Percentiles rank a stretch among this genome's conserved stretches.
These are phyloP conservation scores for Betta splendens DNA, from an alignment of 2,797 vertebrate genomes.

Conservation along the genomic window DNA sequence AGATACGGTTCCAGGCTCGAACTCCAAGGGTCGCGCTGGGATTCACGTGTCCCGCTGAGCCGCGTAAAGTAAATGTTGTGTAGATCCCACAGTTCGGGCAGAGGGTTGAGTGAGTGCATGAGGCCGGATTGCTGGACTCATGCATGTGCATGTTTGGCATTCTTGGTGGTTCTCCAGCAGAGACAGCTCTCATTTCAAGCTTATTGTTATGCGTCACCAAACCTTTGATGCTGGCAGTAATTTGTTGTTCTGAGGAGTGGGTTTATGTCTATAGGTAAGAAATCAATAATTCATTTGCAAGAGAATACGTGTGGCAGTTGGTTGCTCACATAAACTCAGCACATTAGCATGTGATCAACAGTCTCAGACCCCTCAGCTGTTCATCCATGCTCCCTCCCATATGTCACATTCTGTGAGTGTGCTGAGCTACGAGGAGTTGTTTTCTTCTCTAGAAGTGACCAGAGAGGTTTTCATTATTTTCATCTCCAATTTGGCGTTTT, in stretches of 20 bases:
- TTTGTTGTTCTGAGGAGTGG: constrained; percentile 45
- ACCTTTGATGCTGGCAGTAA: constrained; percentile 38
- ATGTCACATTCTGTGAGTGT: constrained; percentile 39
- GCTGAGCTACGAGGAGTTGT: constrained; percentile 35
- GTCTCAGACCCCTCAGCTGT: constrained; percentile 32
- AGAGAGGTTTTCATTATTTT: constrained; percentile 54
- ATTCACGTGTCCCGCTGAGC: constrained; percentile 4
- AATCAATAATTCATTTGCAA: too few relatives aligned
- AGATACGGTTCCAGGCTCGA: background rate
- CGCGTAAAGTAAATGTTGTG: background rate
- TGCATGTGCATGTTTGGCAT: constrained; percentile 60
- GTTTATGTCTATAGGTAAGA: too few relatives aligned
- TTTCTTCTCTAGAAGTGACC: constrained; percentile 54
- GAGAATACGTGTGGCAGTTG: constrained; percentile 4
- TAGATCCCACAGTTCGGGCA: constrained; percentile 3
- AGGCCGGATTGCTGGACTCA: constrained; percentile 35
- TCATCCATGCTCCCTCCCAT: constrained; percentile 44
- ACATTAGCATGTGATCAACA: constrained; percentile 43
- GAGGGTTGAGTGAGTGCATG: constrained; percentile 48
- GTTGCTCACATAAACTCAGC: constrained; percentile 12
- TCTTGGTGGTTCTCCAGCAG: constrained; percentile 40
- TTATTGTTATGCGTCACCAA: constrained; percentile 45
- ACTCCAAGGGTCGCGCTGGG: constrained; percentile 5
- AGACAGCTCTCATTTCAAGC: constrained; percentile 51
- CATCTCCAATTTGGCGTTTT: constrained; percentile 63